Evolutionary conservation across 2,888 invertebrate species (phyloP).

Genomic region (Caenorhabditis afra): DNA sequence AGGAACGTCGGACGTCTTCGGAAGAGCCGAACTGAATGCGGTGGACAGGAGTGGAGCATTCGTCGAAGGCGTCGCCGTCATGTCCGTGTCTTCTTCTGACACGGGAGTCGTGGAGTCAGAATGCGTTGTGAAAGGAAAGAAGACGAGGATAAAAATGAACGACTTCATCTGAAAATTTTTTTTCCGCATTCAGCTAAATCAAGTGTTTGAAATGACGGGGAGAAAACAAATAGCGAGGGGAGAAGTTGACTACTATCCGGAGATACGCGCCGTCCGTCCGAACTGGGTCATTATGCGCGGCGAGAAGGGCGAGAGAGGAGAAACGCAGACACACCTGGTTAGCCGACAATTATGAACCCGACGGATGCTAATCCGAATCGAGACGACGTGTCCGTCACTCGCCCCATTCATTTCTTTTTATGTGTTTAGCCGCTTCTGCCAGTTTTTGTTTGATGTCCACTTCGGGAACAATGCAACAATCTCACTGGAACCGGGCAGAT

Average conservation of each 20-base stretch:
- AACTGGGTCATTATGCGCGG: constrained; percentile 57
- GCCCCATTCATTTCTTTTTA: constrained; percentile 9
- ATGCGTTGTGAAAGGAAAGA: background rate
- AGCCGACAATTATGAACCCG: constrained; percentile 46
- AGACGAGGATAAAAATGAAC: constrained; percentile 9
- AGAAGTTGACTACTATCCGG: constrained; percentile 12
- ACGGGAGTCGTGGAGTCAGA: background rate
- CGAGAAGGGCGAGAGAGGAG: constrained; percentile 5
- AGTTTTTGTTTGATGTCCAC: constrained; percentile 51
- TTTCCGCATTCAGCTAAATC: no score
- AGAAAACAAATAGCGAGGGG: constrained; percentile 24
- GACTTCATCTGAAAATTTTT: constrained; percentile 33
- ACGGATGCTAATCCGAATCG: constrained; percentile 39
- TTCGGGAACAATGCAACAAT: constrained; percentile 13
- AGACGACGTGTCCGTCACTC: constrained; percentile 14
- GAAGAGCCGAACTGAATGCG: constrained; percentile 12
- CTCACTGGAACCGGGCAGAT: no score
- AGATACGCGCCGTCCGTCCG: constrained; percentile 42
- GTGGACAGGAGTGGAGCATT: constrained; percentile 22
- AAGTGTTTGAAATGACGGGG: background rate
- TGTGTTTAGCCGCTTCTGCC: constrained; percentile 22
- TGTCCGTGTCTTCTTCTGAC: constrained; percentile 47
- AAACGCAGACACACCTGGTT: constrained; percentile 37
- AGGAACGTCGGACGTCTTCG: constrained; percentile 25
- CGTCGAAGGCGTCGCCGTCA: constrained; percentile 39